Evolutionary conservation across 35 echinoderm and acorn worm genomes (phyloP).

Genomic region (Lytechinus variegatus): DNA sequence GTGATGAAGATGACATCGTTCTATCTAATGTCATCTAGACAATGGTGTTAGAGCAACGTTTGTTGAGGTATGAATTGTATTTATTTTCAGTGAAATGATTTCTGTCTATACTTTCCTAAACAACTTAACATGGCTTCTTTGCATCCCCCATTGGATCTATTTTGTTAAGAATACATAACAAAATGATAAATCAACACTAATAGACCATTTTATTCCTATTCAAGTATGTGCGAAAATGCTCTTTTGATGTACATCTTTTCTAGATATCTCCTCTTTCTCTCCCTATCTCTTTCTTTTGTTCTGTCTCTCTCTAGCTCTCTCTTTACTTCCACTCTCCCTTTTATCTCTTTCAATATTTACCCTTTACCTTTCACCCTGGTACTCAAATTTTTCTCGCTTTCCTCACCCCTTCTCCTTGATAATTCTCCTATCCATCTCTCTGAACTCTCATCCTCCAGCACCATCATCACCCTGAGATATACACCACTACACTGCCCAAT

Average conservation of each 20-base stretch:
- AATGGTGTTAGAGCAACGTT: no score
- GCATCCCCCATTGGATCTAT: no score
- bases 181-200: no score
- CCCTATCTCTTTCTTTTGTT: background rate
- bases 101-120: no score
- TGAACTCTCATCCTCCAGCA: background rate
- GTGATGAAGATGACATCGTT: background rate
- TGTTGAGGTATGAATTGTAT: no score
- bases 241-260: background rate
- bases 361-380: background rate
- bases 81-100: no score
- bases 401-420: background rate
- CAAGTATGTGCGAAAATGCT: background rate
- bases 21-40: background rate
- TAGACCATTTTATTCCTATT: no score
- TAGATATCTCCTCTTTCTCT: background rate
- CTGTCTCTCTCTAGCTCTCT: background rate
- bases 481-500: background rate
- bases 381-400: no score
- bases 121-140: no score
- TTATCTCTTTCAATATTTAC: background rate
- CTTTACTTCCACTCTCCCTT: background rate
- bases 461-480: background rate
- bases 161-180: no score
- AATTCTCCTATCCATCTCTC: background rate